These are phyloP conservation scores for Trochalopteron elliotii DNA, from an alignment of 2,113 vertebrate genomes.

Conservation along the genomic window DNA sequence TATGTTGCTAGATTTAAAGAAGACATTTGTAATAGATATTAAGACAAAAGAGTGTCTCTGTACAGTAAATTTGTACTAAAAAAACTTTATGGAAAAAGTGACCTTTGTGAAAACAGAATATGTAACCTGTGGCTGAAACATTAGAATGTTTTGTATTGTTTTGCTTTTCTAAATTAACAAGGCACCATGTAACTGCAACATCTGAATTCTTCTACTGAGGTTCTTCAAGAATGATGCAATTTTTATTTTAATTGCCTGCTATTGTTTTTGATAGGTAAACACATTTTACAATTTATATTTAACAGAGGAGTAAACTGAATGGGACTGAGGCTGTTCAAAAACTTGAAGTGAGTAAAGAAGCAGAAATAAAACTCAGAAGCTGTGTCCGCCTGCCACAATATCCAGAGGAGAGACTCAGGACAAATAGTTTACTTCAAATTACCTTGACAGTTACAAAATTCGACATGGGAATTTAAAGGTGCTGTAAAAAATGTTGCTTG, in stretches of 20 bases:
- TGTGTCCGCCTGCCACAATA: background rate
- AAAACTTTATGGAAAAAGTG: background rate
- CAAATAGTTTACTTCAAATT: background rate
- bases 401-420: background rate
- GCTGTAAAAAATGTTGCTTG: background rate
- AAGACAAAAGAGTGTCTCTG: background rate
- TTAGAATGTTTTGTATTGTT: background rate
- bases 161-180: background rate
- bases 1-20: conserved; percentile 18
- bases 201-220: background rate
- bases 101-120: background rate
- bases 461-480: background rate
- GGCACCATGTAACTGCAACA: background rate
- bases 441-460: background rate
- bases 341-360: background rate
- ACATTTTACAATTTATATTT: background rate
- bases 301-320: background rate
- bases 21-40: background rate
- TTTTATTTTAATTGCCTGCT: background rate
- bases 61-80: background rate
- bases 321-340: background rate
- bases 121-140: background rate
- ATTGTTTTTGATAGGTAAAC: background rate
- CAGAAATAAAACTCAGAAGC: background rate
- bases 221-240: background rate